Percentiles rank a stretch among this genome's conserved stretches.
Conservation (phyloP, 1,140 invertebrate genomes). For the Meloidogyne floridensis region DNA sequence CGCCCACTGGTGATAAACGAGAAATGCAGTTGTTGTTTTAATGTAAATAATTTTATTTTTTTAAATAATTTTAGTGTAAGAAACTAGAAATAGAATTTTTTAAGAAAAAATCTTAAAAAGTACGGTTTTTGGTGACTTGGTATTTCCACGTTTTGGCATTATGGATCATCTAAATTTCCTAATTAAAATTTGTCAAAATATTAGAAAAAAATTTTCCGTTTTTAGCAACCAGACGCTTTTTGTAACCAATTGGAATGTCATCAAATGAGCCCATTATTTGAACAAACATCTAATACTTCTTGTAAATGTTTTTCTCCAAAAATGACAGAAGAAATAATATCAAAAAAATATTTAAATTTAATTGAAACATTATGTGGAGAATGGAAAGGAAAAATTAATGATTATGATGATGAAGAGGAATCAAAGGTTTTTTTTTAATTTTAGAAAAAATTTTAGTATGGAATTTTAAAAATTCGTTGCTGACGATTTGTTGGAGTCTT, state of each 20-base stretch:
- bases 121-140: no score
- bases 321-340: conserved; percentile 17
- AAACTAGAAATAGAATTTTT: no score
- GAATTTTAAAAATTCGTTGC: not conserved
- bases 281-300: conserved; percentile 41
- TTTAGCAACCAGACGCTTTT: conserved; percentile 51
- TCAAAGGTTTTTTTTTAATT: not conserved
- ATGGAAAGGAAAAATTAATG: not conserved
- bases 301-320: conserved; percentile 35
- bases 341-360: not conserved
- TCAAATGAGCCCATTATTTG: conserved; percentile 49
- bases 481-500: no score
- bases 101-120: no score
- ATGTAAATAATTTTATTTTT: not conserved
- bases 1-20: not conserved
- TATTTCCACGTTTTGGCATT: no score
- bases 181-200: no score
- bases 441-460: not conserved
- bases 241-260: conserved; percentile 50
- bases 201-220: no score
- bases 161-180: no score
- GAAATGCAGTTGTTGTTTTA: conserved; percentile 12
- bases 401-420: not conserved
- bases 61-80: not conserved
- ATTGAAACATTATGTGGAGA: not conserved